phyloP scores from a whole-genome alignment of 2,113 vertebrate genomes.

The Colistium nudipinnis region DNA sequence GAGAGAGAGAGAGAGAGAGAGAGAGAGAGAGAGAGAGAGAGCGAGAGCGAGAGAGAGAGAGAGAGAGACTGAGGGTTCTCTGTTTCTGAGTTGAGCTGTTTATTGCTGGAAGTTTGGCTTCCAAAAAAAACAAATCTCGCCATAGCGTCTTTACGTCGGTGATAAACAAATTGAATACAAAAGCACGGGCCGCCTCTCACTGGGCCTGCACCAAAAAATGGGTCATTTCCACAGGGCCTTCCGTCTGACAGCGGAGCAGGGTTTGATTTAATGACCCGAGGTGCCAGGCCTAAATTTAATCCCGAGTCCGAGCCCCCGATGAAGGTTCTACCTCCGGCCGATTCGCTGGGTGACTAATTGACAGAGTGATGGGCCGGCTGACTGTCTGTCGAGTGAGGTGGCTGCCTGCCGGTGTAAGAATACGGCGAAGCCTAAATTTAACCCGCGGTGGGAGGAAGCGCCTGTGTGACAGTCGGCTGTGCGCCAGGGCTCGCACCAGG shows the following conservation, averaged over 20 bases:
- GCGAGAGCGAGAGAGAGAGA: neutral
- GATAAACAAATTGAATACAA: slow-evolving; percentile 16
- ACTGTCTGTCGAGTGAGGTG: slow-evolving; percentile 66
- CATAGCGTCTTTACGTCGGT: neutral
- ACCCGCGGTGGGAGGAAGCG: slow-evolving; percentile 88
- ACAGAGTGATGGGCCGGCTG: slow-evolving; percentile 62
- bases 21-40: slow-evolving; percentile 22
- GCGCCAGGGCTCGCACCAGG: slow-evolving; percentile 86
- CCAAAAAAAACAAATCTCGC: neutral
- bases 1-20: slow-evolving; percentile 46
- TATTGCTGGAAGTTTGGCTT: slow-evolving; percentile 25
- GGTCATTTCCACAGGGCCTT: slow-evolving; percentile 40
- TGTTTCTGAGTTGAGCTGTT: slow-evolving; percentile 47
- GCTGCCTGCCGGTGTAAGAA: slow-evolving; percentile 85
- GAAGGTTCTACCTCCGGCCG: slow-evolving; percentile 68
- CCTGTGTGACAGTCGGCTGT: slow-evolving; percentile 92
- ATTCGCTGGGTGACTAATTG: slow-evolving; percentile 73
- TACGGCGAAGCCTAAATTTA: slow-evolving; percentile 91
- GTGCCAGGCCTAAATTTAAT: slow-evolving; percentile 74
- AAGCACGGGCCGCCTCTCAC: slow-evolving; percentile 3
- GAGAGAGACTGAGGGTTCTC: slow-evolving; percentile 61
- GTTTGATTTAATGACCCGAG: slow-evolving; percentile 70
- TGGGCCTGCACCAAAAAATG: slow-evolving; percentile 48
- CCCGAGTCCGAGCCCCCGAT: slow-evolving; percentile 64
- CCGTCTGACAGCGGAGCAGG: slow-evolving; percentile 49